These are phyloP conservation scores for Lophura swinhoii DNA, from an alignment of 2,797 vertebrate genomes.

Conservation along the genomic window DNA sequence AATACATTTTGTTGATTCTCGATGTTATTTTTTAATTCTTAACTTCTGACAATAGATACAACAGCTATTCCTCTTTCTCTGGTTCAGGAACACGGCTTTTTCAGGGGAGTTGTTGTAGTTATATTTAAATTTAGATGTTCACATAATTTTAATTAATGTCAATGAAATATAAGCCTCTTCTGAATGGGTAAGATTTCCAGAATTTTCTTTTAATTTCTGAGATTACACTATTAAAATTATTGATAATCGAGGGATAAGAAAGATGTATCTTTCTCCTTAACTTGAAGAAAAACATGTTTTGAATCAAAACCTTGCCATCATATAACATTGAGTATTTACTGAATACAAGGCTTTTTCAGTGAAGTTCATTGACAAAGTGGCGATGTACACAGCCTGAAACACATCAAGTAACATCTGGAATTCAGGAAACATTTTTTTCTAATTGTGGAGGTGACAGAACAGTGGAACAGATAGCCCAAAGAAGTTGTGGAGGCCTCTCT, in stretches of 20 bases:
- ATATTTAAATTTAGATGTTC: neutral
- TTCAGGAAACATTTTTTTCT: neutral
- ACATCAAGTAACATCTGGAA: neutral
- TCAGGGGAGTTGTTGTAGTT: neutral
- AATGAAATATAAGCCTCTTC: neutral
- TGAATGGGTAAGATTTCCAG: neutral
- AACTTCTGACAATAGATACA: neutral
- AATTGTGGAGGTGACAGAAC: neutral
- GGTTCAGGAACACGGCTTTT: neutral
- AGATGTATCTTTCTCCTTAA: neutral
- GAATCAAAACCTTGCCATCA: neutral
- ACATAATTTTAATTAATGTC: too few relatives aligned
- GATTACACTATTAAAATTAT: neutral
- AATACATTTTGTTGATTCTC: neutral
- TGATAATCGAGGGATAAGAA: neutral
- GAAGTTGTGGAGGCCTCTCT: neutral
- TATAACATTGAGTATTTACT: neutral
- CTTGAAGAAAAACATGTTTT: neutral
- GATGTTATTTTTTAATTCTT: neutral
- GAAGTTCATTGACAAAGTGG: neutral
- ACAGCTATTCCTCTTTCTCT: neutral
- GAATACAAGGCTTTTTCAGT: neutral
- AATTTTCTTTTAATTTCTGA: neutral
- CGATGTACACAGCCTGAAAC: neutral
- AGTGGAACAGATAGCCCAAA: neutral